phyloP scores from a whole-genome alignment of 2,888 invertebrate genomes.

The Volucella inanis region DNA sequence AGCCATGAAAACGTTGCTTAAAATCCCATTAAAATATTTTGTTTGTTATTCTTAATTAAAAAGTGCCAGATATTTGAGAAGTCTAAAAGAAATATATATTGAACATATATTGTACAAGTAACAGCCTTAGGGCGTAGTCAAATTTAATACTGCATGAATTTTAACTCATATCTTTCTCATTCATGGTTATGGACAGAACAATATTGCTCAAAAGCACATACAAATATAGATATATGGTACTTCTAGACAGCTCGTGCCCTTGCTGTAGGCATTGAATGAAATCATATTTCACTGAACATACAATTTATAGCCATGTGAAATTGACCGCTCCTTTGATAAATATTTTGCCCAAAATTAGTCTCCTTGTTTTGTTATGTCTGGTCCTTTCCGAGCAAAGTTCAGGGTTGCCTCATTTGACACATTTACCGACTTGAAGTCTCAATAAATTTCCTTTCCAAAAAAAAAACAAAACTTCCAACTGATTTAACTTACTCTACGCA shows the following conservation, averaged over 20 bases:
- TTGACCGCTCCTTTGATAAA: constrained; percentile 51
- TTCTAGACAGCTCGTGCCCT: not conserved
- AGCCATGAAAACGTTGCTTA: too few relatives aligned
- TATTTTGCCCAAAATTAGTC: constrained; percentile 44
- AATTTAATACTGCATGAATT: constrained; percentile 12
- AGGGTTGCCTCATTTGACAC: constrained; percentile 24
- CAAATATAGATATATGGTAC: not conserved
- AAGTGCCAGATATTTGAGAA: too few relatives aligned
- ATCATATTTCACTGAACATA: constrained; percentile 60
- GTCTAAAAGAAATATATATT: too few relatives aligned
- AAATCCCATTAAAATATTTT: too few relatives aligned
- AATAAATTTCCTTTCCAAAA: constrained; percentile 46
- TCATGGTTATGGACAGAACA: constrained; percentile 3
- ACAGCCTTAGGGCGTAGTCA: not conserved
- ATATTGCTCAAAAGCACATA: constrained; percentile 6
- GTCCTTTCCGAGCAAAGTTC: constrained; percentile 4
- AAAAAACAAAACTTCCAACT: constrained; percentile 41
- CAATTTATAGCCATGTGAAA: constrained; percentile 61
- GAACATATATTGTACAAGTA: too few relatives aligned
- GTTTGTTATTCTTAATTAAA: too few relatives aligned
- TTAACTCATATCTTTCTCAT: constrained; percentile 25
- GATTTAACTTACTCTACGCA: constrained; percentile 62
- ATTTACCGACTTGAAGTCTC: constrained; percentile 40
- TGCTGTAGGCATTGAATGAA: constrained; percentile 36
- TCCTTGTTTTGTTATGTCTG: constrained; percentile 22